Evolutionary conservation across 2,797 vertebrate species (phyloP).

Genomic region (Ctenochaetus hawaiiensis): DNA sequence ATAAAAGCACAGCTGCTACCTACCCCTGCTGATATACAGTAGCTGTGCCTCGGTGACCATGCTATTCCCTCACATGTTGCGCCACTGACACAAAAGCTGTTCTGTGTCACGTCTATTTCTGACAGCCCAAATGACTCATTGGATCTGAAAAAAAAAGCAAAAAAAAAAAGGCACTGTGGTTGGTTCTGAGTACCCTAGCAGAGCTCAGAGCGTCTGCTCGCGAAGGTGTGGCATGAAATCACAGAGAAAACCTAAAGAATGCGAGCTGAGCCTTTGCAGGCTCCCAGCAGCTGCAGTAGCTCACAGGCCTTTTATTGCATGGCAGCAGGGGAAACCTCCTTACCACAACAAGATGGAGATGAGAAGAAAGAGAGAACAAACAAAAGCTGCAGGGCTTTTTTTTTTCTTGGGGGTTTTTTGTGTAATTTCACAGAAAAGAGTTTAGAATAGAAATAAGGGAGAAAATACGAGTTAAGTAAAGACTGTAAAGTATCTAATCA

Average conservation of each 20-base stretch:
- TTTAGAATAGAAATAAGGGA: conserved; percentile 42
- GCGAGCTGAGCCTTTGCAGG: conserved; percentile 71
- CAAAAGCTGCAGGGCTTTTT: conserved; percentile 22
- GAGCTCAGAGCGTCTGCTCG: conserved; percentile 80
- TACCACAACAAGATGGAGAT: conserved; percentile 62
- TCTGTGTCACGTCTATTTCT: conserved; percentile 83
- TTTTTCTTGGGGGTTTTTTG: background rate
- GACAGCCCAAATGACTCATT: conserved; percentile 83
- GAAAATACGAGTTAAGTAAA: background rate
- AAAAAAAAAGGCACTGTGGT: conserved; percentile 67
- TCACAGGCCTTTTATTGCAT: conserved; percentile 69
- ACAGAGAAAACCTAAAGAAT: conserved; percentile 70
- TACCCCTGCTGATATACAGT: conserved; percentile 16
- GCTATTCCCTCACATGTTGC: conserved; percentile 59
- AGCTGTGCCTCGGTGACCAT: conserved; percentile 48
- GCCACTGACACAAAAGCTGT: conserved; percentile 81
- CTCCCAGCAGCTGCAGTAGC: conserved; percentile 72
- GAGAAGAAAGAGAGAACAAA: conserved; percentile 54
- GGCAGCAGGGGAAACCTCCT: conserved; percentile 65
- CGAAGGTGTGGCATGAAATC: conserved; percentile 80
- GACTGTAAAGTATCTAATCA: background rate
- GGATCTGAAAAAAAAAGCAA: conserved; percentile 47
- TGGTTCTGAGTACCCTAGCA: conserved; percentile 78
- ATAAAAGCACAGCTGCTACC: conserved; percentile 37
- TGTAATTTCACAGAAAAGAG: conserved; percentile 14